Conservation (phyloP, 1,140 invertebrate genomes). For the Drosophila navojoa region DNA sequence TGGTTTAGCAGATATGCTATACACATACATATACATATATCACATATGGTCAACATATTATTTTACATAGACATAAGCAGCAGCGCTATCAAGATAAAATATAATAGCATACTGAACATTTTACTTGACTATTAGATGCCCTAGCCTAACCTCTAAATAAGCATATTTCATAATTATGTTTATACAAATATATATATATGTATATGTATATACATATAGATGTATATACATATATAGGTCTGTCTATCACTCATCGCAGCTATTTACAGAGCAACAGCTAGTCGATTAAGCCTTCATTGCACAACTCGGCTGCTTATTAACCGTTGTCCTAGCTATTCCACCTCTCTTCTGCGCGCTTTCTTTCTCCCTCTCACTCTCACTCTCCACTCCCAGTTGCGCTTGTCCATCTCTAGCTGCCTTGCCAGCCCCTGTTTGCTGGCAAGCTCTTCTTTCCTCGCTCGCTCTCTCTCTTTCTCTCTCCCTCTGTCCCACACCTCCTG, state of each 20-base stretch:
- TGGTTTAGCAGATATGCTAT: neutral
- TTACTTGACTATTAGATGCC: too few species aligned
- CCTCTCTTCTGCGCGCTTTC: neutral
- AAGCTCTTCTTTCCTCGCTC: neutral
- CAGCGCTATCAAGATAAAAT: too few species aligned
- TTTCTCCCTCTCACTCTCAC: neutral
- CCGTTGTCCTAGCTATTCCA: neutral
- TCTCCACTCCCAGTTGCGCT: conserved; percentile 14
- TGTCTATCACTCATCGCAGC: neutral
- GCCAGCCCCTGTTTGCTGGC: neutral
- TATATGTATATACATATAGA: too few species aligned
- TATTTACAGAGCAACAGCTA: neutral
- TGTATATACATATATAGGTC: too few species aligned
- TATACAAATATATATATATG: too few species aligned
- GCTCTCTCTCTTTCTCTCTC: neutral
- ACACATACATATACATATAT: too few species aligned
- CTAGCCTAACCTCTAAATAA: too few species aligned
- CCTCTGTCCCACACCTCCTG: neutral
- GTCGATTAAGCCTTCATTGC: neutral
- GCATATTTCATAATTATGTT: too few species aligned
- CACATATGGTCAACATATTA: too few species aligned
- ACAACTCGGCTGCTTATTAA: neutral
- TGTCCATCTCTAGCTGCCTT: conserved; percentile 8
- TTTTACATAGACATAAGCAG: too few species aligned
- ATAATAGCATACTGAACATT: too few species aligned